phyloP scores from a whole-genome alignment of 1,140 invertebrate genomes.

The Gonatopus flavifemur region DNA sequence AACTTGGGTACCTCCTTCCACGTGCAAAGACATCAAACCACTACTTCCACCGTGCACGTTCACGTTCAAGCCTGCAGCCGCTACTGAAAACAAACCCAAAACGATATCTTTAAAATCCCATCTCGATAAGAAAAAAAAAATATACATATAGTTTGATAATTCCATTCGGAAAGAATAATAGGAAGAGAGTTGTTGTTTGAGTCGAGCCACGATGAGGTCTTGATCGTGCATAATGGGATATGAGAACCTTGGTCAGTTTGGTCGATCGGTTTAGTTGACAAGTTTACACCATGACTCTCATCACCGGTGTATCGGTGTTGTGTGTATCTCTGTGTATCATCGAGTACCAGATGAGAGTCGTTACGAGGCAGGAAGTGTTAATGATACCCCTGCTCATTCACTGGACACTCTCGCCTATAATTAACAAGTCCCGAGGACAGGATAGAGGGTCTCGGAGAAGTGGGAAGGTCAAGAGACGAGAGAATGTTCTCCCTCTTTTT shows the following conservation, averaged over 20 bases:
- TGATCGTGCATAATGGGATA: background rate
- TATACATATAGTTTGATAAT: no score
- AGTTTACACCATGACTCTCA: constrained; percentile 48
- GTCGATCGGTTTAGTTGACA: constrained; percentile 36
- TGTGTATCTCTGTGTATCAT: no score
- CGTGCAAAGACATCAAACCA: constrained; percentile 47
- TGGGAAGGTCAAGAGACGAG: constrained; percentile 6
- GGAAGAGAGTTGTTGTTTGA: no score
- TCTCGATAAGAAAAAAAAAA: no score
- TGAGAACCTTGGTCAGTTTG: constrained; percentile 29
- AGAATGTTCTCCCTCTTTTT: constrained; percentile 5
- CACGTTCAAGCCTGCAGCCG: constrained; percentile 41
- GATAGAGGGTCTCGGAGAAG: constrained; percentile 7
- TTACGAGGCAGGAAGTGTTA: constrained; percentile 58
- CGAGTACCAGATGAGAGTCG: constrained; percentile 51
- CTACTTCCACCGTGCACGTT: constrained; percentile 31
- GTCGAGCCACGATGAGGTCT: no score
- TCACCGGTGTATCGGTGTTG: constrained; percentile 37
- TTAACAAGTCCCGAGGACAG: constrained; percentile 41
- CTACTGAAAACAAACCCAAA: constrained; percentile 49
- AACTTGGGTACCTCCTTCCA: constrained; percentile 61
- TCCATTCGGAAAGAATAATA: no score
- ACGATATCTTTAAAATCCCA: background rate
- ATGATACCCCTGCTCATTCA: constrained; percentile 57
- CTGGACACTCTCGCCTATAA: constrained; percentile 54